Conservation (phyloP, 2,888 invertebrate genomes). For the Acheta domesticus region DNA sequence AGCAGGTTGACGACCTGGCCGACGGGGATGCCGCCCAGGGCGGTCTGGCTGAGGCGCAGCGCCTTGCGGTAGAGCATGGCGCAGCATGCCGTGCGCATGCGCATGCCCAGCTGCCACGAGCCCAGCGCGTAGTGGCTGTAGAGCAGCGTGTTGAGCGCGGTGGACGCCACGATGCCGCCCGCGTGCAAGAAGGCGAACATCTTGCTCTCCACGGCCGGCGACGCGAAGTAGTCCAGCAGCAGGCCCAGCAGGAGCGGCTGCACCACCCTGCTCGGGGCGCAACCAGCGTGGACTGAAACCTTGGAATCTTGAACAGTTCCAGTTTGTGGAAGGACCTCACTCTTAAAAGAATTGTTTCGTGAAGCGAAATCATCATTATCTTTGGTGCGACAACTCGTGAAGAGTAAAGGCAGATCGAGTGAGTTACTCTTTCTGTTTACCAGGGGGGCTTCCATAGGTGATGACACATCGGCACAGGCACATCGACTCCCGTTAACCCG, state of each 20-base stretch:
- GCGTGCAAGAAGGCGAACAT: conserved; percentile 50
- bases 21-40: conserved; percentile 69
- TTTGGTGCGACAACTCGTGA: no score
- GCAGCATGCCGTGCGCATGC: conserved; percentile 75
- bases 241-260: conserved; percentile 65
- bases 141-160: conserved; percentile 54
- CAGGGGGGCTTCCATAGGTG: no score
- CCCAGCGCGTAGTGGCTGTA: conserved; percentile 65
- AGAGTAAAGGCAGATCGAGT: no score
- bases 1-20: conserved; percentile 91
- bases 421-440: no score
- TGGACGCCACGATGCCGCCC: conserved; percentile 44
- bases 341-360: not conserved
- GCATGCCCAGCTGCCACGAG: conserved; percentile 74
- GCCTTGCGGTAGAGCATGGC: conserved; percentile 77
- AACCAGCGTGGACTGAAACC: not conserved
- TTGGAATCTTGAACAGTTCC: no score
- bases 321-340: not conserved
- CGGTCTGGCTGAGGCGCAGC: conserved; percentile 58
- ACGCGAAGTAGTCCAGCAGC: conserved; percentile 63
- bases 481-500: no score
- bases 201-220: conserved; percentile 51
- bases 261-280: conserved; percentile 53
- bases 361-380: not conserved
- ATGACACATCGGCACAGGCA: no score